Evolutionary conservation across 1,140 invertebrate genomes (phyloP), one percentile per base, ranked within the genome.

Genomic region (Caligus rogercresseyi): DNA sequence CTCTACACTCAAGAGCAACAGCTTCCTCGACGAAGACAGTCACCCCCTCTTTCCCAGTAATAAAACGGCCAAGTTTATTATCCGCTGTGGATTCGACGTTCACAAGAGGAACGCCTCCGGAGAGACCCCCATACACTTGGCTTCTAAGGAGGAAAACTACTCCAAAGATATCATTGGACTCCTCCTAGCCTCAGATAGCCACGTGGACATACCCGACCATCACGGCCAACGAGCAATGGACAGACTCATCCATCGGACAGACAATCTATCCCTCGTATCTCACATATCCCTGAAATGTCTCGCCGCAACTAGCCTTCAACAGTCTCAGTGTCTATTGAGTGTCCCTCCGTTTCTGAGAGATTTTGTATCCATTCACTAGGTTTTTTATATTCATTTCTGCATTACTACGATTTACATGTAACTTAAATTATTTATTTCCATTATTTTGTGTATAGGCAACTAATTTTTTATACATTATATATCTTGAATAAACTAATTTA

Each of bases 211-310:
- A 13, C 64, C 64, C 18, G 69, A 70, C 61, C 25, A 31, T 20
- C 66, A 51, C 54, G 69, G 69, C 25, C 65, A 67, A 60, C 67
- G 65, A 52, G 69, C 69, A 4, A 63, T 65, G 61, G 57, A 64
- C 25, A 66, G 66, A 65, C 57, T 70, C 16, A 25, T 25, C 21
- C 60, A 16, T 52, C 61, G 23, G 66, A 67, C 23, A 53, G 15
- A 21, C 65, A 70, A 61, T 65, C 64, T 63, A 57, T 60, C 19
- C 54, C 70, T 56, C 69, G 68, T 54, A 65, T 65, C 19, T 26
- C 65, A 68, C 63, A 64, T 69, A 15, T 66, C 68, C 15, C 61
- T 70, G n/a, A 70, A 70, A 25, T 70, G 69, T 66, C 61, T 70
- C 25, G 69, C 69, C 7, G 69, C 69, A 15, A 61, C 65, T 16